A percentile compares a stretch with the other conserved stretches of the same genome.
phyloP scores from a whole-genome alignment of 2,888 invertebrate genomes.

The Chaetoderma sp. region DNA sequence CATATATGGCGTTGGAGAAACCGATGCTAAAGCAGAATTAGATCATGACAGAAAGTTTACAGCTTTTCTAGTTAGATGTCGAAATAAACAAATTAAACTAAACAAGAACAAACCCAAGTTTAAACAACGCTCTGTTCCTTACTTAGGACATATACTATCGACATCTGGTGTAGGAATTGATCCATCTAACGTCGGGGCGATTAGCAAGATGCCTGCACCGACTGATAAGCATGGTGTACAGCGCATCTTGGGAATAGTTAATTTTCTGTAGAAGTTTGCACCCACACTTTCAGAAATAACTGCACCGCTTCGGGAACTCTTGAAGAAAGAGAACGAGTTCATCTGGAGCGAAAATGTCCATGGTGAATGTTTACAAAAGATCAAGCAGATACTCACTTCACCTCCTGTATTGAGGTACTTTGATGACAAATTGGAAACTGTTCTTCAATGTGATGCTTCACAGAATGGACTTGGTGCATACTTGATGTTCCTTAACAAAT shows the following conservation, averaged over 20 bases:
- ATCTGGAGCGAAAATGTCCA: slow-evolving; percentile 21
- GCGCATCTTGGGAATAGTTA: slow-evolving; percentile 27
- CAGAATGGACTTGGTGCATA: slow-evolving; percentile 27
- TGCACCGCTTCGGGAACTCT: slow-evolving; percentile 20
- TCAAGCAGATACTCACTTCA: slow-evolving; percentile 17
- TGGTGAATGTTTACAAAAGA: slow-evolving; percentile 18
- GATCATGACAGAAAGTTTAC: slow-evolving; percentile 25
- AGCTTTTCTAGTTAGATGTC: slow-evolving; percentile 18
- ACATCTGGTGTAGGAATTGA: slow-evolving; percentile 27
- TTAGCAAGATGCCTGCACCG: slow-evolving; percentile 27
- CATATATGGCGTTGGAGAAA: slow-evolving; percentile 23
- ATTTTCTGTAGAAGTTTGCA: slow-evolving; percentile 33
- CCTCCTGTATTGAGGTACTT: slow-evolving; percentile 30
- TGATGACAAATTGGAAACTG: slow-evolving; percentile 11
- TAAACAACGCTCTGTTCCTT: slow-evolving; percentile 16
- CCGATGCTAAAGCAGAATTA: slow-evolving; percentile 17
- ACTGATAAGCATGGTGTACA: slow-evolving; percentile 24
- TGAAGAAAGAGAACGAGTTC: slow-evolving; percentile 23
- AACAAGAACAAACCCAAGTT: slow-evolving; percentile 27
- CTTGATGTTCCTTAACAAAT: slow-evolving; percentile 14
- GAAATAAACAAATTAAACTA: slow-evolving; percentile 22
- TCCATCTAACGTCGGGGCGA: slow-evolving; percentile 26
- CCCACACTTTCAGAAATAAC: slow-evolving; percentile 26
- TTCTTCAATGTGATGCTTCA: slow-evolving; percentile 29
- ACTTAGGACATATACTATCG: slow-evolving; percentile 26